phyloP scores from a whole-genome alignment of 1,140 invertebrate genomes.

The Drosophila littoralis region DNA sequence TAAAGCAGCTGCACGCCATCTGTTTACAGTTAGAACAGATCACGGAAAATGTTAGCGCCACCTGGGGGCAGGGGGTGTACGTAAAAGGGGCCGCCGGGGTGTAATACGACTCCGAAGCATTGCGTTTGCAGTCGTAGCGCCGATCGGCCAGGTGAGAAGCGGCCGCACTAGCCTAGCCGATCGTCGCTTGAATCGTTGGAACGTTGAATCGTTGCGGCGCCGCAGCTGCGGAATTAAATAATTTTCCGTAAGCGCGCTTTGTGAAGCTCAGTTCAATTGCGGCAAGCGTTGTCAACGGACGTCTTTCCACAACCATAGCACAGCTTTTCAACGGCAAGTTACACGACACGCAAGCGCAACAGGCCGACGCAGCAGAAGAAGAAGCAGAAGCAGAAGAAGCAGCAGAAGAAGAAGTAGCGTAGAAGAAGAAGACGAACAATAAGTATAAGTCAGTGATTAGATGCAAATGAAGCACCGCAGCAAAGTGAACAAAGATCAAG shows the following conservation, averaged over 20 bases:
- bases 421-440: neutral
- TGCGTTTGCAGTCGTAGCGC: conserved; percentile 15
- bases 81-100: too few species aligned
- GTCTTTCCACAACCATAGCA: conserved; percentile 38
- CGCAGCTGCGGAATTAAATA: conserved; percentile 73
- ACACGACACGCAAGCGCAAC: conserved; percentile 21
- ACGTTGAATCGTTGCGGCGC: conserved; percentile 14
- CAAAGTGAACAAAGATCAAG: conserved; percentile 28
- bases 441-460: neutral
- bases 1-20: conserved; percentile 32
- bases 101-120: neutral
- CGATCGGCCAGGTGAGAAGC: conserved; percentile 2
- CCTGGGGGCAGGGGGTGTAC: neutral
- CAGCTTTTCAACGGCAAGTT: conserved; percentile 22
- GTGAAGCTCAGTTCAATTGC: conserved; percentile 81
- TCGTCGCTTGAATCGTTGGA: conserved; percentile 22
- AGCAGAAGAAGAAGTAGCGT: neutral
- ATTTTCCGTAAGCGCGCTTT: conserved; percentile 76
- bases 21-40: conserved; percentile 40
- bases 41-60: conserved; percentile 20
- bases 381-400: neutral
- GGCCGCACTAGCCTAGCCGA: conserved; percentile 18
- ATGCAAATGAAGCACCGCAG: conserved; percentile 16
- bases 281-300: conserved; percentile 70
- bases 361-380: conserved; percentile 1